Conservation (phyloP, 2,888 invertebrate species). For the Meandrusa payeni region DNA sequence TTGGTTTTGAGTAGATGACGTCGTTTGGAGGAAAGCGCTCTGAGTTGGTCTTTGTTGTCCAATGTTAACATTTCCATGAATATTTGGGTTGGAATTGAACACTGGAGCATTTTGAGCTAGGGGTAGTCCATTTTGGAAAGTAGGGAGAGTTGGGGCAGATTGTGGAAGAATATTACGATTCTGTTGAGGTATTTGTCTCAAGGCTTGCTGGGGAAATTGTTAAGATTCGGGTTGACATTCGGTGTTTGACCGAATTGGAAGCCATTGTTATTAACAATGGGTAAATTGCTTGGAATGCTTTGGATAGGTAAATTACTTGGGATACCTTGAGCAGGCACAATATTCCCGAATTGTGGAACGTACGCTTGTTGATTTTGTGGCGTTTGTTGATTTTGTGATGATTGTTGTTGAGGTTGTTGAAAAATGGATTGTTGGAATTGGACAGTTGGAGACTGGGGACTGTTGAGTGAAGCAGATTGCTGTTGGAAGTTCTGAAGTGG, state of each 20-base stretch:
- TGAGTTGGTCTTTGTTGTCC: conserved; percentile 65
- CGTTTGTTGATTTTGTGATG: conserved; percentile 38
- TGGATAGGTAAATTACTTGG: conserved; percentile 42
- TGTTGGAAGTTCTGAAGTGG: conserved; percentile 65
- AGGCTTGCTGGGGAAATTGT: conserved; percentile 49
- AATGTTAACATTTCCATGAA: conserved; percentile 47
- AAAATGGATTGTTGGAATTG: conserved; percentile 61
- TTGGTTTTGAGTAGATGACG: conserved; percentile 51
- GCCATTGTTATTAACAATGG: conserved; percentile 39
- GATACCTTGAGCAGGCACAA: conserved; percentile 49
- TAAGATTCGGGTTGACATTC: conserved; percentile 41
- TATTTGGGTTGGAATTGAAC: conserved; percentile 49
- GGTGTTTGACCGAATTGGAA: conserved; percentile 56
- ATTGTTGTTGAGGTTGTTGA: conserved; percentile 45
- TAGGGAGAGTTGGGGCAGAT: conserved; percentile 56
- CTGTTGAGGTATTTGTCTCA: conserved; percentile 50
- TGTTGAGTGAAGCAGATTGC: conserved; percentile 48
- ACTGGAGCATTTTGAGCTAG: conserved; percentile 49
- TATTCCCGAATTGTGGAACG: conserved; percentile 64
- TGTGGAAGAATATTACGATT: conserved; percentile 56
- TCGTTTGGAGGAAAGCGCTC: conserved; percentile 61
- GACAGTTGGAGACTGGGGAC: conserved; percentile 51
- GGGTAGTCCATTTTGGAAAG: conserved; percentile 53
- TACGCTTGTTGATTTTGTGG: conserved; percentile 48
- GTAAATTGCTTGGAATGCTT: conserved; percentile 39